These are phyloP conservation scores for Schizopygopsis pylzovi DNA, from an alignment of 2,797 vertebrate species.

Conservation along the genomic window DNA sequence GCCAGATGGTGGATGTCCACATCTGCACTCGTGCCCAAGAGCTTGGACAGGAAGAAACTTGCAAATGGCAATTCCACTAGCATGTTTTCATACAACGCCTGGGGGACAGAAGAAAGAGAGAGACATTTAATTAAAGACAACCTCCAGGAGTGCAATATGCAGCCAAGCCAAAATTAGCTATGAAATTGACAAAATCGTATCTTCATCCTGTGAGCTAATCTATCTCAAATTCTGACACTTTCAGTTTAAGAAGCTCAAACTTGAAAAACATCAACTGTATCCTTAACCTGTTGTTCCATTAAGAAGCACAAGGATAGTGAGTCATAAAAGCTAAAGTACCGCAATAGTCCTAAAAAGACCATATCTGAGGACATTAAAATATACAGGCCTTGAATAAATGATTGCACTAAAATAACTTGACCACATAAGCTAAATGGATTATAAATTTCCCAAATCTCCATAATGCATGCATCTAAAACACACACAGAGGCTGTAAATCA, in stretches of 20 bases:
- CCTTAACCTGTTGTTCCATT: constrained; percentile 82
- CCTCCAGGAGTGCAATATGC: neutral
- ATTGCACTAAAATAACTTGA: constrained; percentile 93
- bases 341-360: constrained; percentile 85
- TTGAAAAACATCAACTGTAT: constrained; percentile 88
- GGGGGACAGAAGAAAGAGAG: constrained; percentile 30
- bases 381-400: constrained; percentile 96
- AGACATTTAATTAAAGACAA: constrained; percentile 13
- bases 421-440: constrained; percentile 99
- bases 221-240: constrained; percentile 66
- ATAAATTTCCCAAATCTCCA: constrained; percentile 99
- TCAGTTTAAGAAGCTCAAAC: constrained; percentile 77
- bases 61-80: constrained; percentile 97
- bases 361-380: constrained; percentile 90
- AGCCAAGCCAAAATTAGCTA: neutral
- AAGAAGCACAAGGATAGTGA: constrained; percentile 75
- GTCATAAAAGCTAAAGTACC: constrained; percentile 91
- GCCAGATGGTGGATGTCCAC: constrained; percentile 99
- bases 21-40: constrained; percentile 95
- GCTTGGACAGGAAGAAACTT: constrained; percentile 96
- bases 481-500: constrained; percentile 93
- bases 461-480: constrained; percentile 98
- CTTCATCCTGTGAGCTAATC: constrained; percentile 57
- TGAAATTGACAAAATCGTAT: constrained; percentile 31
- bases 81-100: constrained; percentile 99